These are phyloP conservation scores for Steinernema carpocapsae DNA, from an alignment of 2,888 invertebrate genomes.

Conservation along the genomic window DNA sequence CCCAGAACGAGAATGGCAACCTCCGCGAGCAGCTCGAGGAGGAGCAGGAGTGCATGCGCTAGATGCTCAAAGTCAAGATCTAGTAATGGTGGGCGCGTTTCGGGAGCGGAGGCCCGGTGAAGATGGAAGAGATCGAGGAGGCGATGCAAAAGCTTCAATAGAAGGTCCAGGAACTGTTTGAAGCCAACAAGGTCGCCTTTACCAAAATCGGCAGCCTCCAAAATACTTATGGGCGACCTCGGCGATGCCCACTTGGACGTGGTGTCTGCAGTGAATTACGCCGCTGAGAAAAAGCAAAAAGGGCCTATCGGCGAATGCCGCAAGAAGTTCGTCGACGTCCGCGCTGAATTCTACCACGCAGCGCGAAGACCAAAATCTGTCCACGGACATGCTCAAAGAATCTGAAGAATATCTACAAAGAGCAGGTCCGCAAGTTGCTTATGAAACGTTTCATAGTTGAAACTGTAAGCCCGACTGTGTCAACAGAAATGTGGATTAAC, in stretches of 20 bases:
- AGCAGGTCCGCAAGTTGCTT: too few species aligned
- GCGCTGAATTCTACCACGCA: constrained; percentile 95
- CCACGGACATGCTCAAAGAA: constrained; percentile 98
- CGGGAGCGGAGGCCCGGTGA: constrained; percentile 93
- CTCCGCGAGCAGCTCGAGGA: constrained; percentile 99
- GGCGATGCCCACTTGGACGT: constrained; percentile 82
- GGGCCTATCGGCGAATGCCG: constrained; percentile 99
- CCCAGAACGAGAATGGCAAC: constrained; percentile 97
- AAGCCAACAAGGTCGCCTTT: constrained; percentile 84
- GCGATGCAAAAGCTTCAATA: constrained; percentile 81
- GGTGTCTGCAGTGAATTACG: constrained; percentile 74
- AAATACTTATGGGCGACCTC: constrained; percentile 95
- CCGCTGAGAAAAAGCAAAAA: constrained; percentile 94
- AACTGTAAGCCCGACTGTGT: too few species aligned
- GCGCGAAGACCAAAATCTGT: constrained; percentile 99
- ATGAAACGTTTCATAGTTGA: too few species aligned
- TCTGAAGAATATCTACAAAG: too few species aligned
- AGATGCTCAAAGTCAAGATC: constrained; percentile 94
- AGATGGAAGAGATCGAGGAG: constrained; percentile 68
- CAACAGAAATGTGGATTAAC: too few species aligned
- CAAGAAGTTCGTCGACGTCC: constrained; percentile 94
- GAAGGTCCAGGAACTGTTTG: constrained; percentile 86
- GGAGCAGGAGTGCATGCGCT: constrained; percentile 93
- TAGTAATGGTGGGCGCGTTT: constrained; percentile 98
- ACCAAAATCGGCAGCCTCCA: constrained; percentile 93